These are phyloP conservation scores for Boloria selene DNA, from an alignment of 2,888 invertebrate species.

Conservation along the genomic window DNA sequence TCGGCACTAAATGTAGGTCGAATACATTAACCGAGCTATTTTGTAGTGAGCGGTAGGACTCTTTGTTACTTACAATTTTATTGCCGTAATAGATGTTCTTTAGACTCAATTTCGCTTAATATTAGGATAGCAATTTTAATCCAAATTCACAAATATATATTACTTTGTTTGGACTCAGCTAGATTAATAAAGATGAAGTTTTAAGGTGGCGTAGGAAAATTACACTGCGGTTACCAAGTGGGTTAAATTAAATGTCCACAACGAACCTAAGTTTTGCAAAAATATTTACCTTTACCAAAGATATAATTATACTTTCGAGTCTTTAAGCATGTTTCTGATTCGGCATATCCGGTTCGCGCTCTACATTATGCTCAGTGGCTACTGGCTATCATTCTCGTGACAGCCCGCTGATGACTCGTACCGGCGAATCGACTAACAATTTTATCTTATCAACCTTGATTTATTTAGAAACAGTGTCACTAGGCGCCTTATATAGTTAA, in stretches of 20 bases:
- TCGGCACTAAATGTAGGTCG: conserved; percentile 64
- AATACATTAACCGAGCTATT: conserved; percentile 62
- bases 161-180: background rate
- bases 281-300: background rate
- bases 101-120: background rate
- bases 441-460: conserved; percentile 68
- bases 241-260: background rate
- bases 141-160: background rate
- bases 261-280: background rate
- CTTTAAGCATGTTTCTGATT: conserved; percentile 16
- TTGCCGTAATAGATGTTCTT: conserved; percentile 3
- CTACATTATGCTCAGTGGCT: conserved; percentile 37
- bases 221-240: background rate
- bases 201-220: background rate
- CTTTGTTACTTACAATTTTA: conserved; percentile 25
- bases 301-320: background rate
- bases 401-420: conserved; percentile 46
- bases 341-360: conserved; percentile 34
- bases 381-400: conserved; percentile 45
- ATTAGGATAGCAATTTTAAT: too few relatives aligned
- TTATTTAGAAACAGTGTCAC: conserved; percentile 61
- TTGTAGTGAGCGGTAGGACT: conserved; percentile 42
- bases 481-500: conserved; percentile 39
- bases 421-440: conserved; percentile 52
- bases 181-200: background rate